Conservation (phyloP, 53 echinoderm and acorn worm genomes). For the Antedon mediterranea region DNA sequence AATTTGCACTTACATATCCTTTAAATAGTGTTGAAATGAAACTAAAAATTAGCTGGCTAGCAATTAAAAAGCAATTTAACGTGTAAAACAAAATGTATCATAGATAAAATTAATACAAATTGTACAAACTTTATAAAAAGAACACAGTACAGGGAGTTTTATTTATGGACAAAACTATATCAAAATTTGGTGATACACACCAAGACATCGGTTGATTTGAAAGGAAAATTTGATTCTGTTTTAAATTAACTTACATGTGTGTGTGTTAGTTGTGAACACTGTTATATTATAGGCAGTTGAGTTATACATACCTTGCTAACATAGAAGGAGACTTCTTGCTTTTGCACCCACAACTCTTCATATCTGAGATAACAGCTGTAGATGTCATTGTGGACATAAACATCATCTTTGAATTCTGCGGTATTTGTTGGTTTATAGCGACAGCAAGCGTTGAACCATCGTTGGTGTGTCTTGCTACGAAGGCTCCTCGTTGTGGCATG, state of each 20-base stretch:
- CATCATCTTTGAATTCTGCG: conserved; percentile 34
- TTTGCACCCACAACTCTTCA: conserved; percentile 74
- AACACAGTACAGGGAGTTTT: too few relatives aligned
- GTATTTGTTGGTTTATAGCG: conserved; percentile 64
- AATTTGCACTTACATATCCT: neutral
- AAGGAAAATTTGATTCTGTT: too few relatives aligned
- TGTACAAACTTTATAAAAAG: too few relatives aligned
- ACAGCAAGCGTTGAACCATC: conserved; percentile 61
- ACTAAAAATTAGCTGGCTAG: neutral
- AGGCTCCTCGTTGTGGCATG: conserved; percentile 39
- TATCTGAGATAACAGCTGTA: conserved; percentile 45
- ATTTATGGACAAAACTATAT: too few relatives aligned
- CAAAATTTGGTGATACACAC: too few relatives aligned
- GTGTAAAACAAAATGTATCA: neutral
- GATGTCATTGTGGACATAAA: conserved; percentile 48
- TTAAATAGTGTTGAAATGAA: neutral
- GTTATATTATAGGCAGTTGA: too few relatives aligned
- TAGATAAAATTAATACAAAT: too few relatives aligned
- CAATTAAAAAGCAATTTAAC: neutral
- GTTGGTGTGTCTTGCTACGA: conserved; percentile 29
- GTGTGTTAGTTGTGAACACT: too few relatives aligned
- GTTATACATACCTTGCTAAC: conserved; percentile 36
- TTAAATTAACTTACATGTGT: too few relatives aligned
- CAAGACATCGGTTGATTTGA: too few relatives aligned
- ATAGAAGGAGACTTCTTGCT: conserved; percentile 27